phyloP scores from a whole-genome alignment of 2,113 vertebrate species.

The Bostrychus sinensis region DNA sequence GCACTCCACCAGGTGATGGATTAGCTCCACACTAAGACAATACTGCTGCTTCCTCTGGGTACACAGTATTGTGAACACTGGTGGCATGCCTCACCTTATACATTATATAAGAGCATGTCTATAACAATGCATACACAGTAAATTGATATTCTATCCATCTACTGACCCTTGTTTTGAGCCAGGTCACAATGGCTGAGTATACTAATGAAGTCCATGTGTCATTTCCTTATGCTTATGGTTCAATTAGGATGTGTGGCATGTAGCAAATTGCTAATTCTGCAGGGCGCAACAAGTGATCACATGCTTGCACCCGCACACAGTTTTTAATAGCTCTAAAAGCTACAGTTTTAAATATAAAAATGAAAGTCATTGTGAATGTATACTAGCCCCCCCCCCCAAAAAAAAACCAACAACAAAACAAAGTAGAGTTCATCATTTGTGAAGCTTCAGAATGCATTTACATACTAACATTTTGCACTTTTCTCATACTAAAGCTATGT shows the following conservation, averaged over 20 bases:
- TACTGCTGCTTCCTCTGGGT: constrained; percentile 23
- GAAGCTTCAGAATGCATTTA: no score
- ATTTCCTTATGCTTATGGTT: background rate
- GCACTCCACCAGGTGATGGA: constrained; percentile 60
- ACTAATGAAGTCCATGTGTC: background rate
- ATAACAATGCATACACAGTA: constrained; percentile 3
- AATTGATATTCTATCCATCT: constrained; percentile 7
- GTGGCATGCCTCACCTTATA: constrained; percentile 23
- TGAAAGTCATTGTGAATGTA: no score
- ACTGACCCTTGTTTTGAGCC: background rate
- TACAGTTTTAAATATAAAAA: no score
- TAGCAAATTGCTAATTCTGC: background rate
- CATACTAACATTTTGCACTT: no score
- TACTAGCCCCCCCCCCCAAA: no score
- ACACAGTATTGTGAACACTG: constrained; percentile 14
- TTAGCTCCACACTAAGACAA: constrained; percentile 55
- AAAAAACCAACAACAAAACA: no score
- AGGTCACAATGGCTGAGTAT: background rate
- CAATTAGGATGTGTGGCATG: constrained; percentile 15
- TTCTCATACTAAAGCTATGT: no score
- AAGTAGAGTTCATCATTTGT: no score
- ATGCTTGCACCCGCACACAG: background rate
- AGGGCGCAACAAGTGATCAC: background rate
- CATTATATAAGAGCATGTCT: constrained; percentile 6
- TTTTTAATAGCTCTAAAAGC: no score